Conservation (phyloP, 2,888 invertebrate genomes). For the Miltochrista miniata region DNA sequence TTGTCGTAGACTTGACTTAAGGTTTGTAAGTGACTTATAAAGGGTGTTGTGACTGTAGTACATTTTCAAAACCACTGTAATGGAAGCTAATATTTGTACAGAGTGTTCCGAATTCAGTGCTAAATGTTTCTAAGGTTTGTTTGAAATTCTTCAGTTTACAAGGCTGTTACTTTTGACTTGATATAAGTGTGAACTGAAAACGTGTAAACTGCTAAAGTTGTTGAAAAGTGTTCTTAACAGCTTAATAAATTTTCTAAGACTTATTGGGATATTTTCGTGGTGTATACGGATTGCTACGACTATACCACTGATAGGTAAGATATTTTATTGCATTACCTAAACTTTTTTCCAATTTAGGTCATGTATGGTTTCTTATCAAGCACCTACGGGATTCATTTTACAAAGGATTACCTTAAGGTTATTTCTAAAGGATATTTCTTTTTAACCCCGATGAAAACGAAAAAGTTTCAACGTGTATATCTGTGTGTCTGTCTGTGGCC, state of each 20-base stretch:
- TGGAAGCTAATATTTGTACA: constrained; percentile 46
- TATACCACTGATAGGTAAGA: constrained; percentile 31
- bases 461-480: no score
- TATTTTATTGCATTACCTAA: constrained; percentile 4
- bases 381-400: no score
- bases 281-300: constrained; percentile 39
- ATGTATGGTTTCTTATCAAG: neutral
- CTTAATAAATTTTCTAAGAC: constrained; percentile 26
- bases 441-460: no score
- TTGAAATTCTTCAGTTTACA: constrained; percentile 70
- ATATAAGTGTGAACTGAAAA: constrained; percentile 63
- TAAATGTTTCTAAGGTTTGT: constrained; percentile 70
- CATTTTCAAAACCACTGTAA: constrained; percentile 21
- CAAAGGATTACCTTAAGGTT: no score
- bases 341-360: neutral
- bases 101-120: constrained; percentile 71
- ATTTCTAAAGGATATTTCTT: no score
- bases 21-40: constrained; percentile 19
- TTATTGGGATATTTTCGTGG: constrained; percentile 25
- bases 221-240: constrained; percentile 42
- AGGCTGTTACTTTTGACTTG: constrained; percentile 75
- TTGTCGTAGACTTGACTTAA: constrained; percentile 54
- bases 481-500: no score
- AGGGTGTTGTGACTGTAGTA: constrained; percentile 38
- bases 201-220: constrained; percentile 59